These are phyloP conservation scores for Torymus auratus DNA, from an alignment of 2,888 invertebrate species.

Conservation along the genomic window DNA sequence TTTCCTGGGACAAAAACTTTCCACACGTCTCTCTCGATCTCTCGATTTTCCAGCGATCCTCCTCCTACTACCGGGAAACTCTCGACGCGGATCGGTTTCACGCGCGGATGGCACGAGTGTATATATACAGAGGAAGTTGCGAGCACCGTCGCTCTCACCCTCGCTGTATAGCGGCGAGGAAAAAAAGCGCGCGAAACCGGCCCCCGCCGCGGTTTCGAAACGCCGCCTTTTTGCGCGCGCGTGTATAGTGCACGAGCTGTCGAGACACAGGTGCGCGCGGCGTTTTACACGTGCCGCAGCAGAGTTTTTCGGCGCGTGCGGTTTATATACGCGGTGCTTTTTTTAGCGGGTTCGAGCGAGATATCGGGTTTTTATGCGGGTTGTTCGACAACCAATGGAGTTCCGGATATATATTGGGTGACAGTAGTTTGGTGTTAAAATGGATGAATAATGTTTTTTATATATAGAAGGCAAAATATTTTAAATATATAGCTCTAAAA, in stretches of 20 bases:
- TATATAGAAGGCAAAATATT: too few relatives aligned
- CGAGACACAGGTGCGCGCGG: neutral
- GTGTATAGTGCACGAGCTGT: neutral
- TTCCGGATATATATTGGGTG: too few relatives aligned
- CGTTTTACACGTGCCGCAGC: neutral
- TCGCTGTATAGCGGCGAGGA: neutral
- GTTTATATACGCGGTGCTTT: neutral
- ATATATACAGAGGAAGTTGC: slow-evolving; percentile 8
- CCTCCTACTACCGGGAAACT: neutral
- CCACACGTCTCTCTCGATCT: too few relatives aligned
- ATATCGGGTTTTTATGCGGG: neutral
- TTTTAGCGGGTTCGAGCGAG: neutral
- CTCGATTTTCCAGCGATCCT: too few relatives aligned
- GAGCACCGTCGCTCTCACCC: neutral
- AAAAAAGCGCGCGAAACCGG: neutral
- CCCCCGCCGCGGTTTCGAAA: slow-evolving; percentile 13
- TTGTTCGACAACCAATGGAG: too few relatives aligned
- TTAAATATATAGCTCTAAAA: too few relatives aligned
- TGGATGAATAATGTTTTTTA: too few relatives aligned
- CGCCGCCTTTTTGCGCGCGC: neutral
- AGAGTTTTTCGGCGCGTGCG: neutral
- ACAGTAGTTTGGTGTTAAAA: too few relatives aligned
- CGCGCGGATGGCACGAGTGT: slow-evolving; percentile 6
- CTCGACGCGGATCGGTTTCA: slow-evolving; percentile 4
- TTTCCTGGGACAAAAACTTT: too few relatives aligned